Base-by-base conservation (phyloP, 2,797 vertebrate species). In the Gymnopithys bicolor region DNA sequence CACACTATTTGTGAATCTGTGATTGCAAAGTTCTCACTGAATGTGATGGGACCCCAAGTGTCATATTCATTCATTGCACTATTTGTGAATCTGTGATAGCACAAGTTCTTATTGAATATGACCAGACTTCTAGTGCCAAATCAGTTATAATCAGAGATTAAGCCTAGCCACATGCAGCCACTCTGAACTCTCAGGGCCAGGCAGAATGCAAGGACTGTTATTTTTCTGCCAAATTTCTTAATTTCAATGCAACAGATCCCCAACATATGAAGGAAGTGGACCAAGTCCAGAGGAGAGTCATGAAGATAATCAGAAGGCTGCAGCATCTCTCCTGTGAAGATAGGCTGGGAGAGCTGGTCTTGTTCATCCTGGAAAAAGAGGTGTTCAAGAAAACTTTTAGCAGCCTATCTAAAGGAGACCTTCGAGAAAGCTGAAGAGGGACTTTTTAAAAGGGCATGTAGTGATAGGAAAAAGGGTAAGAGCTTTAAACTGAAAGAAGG, bases 41-140 rank as follows among this genome's bases (percentile, higher is more conserved):
- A 75, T 6, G 14, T 0, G 0, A 32, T 5, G 4, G 33, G 14
- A 52, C 25, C 46, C 5, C 3, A 74, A 46, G 6, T 35, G 16
- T 19, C 1, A 0, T 9, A 23, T 9, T 32, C 5, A 6, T 32
- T 55, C 60, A 35, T n/a, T 0, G 1, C 27, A 35, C 14, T 13
- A 8, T 35, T 35, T 3, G 1, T 35, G 22, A 19, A 30, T 49
- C 18, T 15, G 3, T 19, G 53, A 32, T 13, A 32, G 53, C 25
- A 27, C 7, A 53, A 60, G 6, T 51, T 66, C 22, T 41, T 55
- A 32, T 1, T 41, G 69, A 74, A 53, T 2, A 2, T 32, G 24
- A 24, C 0, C 0, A 66, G 45, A 32, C 4, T 68, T 75, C 55
- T 35, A 23, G 33, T 60, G 25, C 30, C 15, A 68, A 60, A 39